Evolutionary conservation across 2,888 invertebrate genomes (phyloP).

Genomic region (Norana najaformis): DNA sequence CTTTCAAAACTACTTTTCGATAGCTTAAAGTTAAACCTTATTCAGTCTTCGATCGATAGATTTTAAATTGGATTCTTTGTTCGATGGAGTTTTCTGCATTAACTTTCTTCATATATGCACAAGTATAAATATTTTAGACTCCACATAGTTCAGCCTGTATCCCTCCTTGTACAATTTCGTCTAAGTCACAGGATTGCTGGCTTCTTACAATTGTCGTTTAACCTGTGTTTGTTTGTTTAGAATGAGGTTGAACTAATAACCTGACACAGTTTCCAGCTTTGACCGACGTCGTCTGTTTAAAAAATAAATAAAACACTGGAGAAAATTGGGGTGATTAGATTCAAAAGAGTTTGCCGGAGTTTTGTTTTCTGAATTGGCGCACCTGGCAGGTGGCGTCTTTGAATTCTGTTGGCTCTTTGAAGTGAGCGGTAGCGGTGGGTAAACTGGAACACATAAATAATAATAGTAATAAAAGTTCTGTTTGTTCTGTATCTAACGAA

Average conservation of each 20-base stretch:
- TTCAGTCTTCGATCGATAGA: too few species aligned
- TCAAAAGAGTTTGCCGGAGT: background rate
- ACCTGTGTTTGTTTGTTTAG: background rate
- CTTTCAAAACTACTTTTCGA: too few species aligned
- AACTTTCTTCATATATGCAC: too few species aligned
- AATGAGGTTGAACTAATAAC: background rate
- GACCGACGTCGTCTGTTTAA: too few species aligned
- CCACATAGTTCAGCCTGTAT: too few species aligned
- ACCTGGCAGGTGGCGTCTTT: background rate
- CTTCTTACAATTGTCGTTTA: too few species aligned
- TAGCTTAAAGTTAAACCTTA: too few species aligned
- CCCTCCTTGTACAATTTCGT: too few species aligned
- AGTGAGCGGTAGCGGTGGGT: background rate
- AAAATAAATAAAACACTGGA: background rate
- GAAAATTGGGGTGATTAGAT: background rate
- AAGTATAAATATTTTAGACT: too few species aligned
- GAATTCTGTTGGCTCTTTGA: background rate
- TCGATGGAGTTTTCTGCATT: too few species aligned
- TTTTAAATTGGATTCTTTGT: too few species aligned
- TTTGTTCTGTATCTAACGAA: background rate
- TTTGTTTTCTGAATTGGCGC: background rate
- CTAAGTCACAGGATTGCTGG: too few species aligned
- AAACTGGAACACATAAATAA: background rate
- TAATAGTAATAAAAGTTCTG: background rate
- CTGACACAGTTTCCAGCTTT: background rate